Evolutionary conservation across 2,797 vertebrate species (phyloP), one percentile per base, ranked within the genome.

Genomic region (Xenops minutus): DNA sequence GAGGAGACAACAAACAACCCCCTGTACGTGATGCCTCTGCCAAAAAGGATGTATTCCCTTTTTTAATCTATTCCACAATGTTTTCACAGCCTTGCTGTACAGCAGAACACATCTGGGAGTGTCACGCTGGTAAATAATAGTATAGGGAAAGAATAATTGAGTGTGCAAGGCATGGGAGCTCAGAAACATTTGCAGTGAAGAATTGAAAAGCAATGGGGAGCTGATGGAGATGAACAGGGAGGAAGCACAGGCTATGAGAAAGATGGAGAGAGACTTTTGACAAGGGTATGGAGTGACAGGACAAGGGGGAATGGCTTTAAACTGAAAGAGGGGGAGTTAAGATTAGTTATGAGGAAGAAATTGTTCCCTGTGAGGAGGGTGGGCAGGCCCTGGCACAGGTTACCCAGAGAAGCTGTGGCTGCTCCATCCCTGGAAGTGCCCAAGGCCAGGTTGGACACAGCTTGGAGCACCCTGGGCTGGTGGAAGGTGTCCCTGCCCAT

Each of bases 401-500:
- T 73, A 30, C 10, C 30, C 69, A 84, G 69, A 34, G 51, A 0
- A 34, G 8, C 59, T 74, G 51, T 3, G 69, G 51, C 20, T 66
- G 36, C 14, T 14, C 69, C 61, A 66, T 34, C 59, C 51, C 48
- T 74, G 61, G 16, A 0, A 43, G 14, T 58, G 44, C 0, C 32
- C 61, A 2, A 41, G 52, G 26, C 14, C 43, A 58, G 69, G 43
- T 0, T 66, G 81, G 32, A 51, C 0, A 0, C 26, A 14, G 36
- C 2, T 34, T 6, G 51, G 30, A 74, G 30, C 21, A 30, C 0
- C 17, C 21, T 49, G 69, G 43, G 24, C 2, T 2, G 10, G 21
- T 18, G 36, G 61, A 0, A 66, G 13, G 21, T 41, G 77, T 39
- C 58, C 17, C 44, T 66, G n/a, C 24, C 24, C 63, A 27, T 9